Evolutionary conservation across 2,797 vertebrate genomes (phyloP).

Genomic region (Enteromius thamalakanensis): DNA sequence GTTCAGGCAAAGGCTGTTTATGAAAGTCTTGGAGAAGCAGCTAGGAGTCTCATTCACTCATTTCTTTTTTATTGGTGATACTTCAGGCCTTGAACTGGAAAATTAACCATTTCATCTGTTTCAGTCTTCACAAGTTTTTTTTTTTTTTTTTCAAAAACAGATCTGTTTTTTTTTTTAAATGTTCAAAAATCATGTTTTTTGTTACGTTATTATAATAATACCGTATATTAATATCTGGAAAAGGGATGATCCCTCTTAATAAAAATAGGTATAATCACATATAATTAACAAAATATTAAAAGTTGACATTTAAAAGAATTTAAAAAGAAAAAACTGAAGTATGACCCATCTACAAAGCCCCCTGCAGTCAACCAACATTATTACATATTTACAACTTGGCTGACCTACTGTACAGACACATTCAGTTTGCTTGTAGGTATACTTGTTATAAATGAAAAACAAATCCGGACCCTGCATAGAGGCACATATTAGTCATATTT

Average conservation of each 20-base stretch:
- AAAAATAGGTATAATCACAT: background rate
- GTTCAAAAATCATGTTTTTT: no score
- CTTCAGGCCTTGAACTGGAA: background rate
- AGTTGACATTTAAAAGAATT: background rate
- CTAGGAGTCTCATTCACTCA: background rate
- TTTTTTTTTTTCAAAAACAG: no score
- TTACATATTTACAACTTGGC: conserved; percentile 57
- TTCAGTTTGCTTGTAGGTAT: conserved; percentile 44
- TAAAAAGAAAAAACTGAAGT: no score
- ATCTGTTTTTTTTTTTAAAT: no score
- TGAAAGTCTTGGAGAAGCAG: background rate
- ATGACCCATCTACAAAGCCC: background rate
- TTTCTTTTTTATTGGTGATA: background rate
- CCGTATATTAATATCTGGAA: background rate
- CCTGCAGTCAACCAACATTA: conserved; percentile 28
- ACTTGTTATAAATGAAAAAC: conserved; percentile 58
- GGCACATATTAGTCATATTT: conserved; percentile 47
- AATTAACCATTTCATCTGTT: background rate
- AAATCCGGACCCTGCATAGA: conserved; percentile 38
- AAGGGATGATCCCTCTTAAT: background rate
- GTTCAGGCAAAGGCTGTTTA: background rate
- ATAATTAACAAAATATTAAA: background rate
- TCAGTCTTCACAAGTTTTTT: no score
- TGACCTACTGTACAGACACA: background rate
- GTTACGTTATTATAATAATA: no score